phyloP scores from a whole-genome alignment of 2,113 vertebrate species.

The Penelope pileata region DNA sequence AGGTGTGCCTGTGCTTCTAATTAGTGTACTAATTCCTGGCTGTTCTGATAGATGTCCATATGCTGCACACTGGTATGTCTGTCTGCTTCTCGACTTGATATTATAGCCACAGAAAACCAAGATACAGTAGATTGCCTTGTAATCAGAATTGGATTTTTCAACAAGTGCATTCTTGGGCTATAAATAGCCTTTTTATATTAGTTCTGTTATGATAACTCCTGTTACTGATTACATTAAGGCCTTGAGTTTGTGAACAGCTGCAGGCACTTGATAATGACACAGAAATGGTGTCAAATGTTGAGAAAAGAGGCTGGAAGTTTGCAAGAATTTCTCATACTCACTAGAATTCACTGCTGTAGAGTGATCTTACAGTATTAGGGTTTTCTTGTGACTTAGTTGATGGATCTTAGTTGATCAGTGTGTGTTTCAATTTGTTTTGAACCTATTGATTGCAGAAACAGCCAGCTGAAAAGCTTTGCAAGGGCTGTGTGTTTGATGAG shows the following conservation, averaged over 20 bases:
- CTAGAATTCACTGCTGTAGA: neutral
- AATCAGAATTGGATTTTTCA: constrained; percentile 35
- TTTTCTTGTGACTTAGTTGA: neutral
- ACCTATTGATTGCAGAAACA: neutral
- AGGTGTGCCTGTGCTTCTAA: constrained; percentile 18
- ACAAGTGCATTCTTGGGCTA: constrained; percentile 16
- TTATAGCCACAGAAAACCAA: neutral
- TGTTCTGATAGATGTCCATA: neutral
- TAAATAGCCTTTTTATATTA: constrained; percentile 54
- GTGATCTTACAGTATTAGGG: neutral
- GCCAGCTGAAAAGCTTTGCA: constrained; percentile 5
- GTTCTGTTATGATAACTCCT: constrained; percentile 46
- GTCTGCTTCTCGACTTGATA: neutral
- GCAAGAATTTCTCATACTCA: neutral
- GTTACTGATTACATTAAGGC: constrained; percentile 46
- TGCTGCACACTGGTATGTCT: neutral
- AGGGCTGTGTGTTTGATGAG: neutral
- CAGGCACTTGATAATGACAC: constrained; percentile 49
- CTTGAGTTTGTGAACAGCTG: constrained; percentile 58
- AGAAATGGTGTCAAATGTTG: constrained; percentile 34
- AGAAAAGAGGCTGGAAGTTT: constrained; percentile 8
- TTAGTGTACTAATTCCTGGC: neutral
- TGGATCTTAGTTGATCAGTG: neutral
- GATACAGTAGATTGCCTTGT: neutral
- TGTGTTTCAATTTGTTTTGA: constrained; percentile 4